Evolutionary conservation across 1,140 invertebrate species (phyloP), one percentile per base, ranked within the genome.

Genomic region (Metaphire vulgaris): DNA sequence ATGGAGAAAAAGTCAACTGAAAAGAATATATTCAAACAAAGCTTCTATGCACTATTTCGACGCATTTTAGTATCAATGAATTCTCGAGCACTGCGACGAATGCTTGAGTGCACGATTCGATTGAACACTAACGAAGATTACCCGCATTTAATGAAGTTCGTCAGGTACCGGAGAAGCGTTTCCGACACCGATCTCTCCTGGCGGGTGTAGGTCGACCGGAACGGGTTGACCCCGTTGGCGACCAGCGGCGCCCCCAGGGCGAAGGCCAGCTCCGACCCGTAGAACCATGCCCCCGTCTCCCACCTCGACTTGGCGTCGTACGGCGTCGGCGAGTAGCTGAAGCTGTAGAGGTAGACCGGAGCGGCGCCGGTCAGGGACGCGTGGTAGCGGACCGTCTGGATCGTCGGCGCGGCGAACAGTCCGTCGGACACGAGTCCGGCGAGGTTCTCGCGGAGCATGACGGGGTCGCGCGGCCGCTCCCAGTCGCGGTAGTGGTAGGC

Each of bases 61-160:
- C n/a, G n/a, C n/a, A n/a, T n/a, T n/a, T n/a, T n/a, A n/a, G n/a
- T n/a, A n/a, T n/a, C n/a, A n/a, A n/a, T n/a, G n/a, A n/a, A n/a
- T n/a, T n/a, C n/a, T n/a, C n/a, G n/a, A n/a, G n/a, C n/a, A n/a
- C n/a, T n/a, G n/a, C n/a, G n/a, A n/a, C n/a, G n/a, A n/a, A n/a
- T n/a, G n/a, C n/a, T n/a, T n/a, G n/a, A n/a, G n/a, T n/a, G n/a
- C n/a, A n/a, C n/a, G n/a, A n/a, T n/a, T n/a, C n/a, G n/a, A n/a
- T n/a, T n/a, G n/a, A n/a, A n/a, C n/a, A n/a, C n/a, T n/a, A n/a
- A n/a, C n/a, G n/a, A n/a, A n/a, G n/a, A n/a, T 91, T 88, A 98
- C 96, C 97, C 97, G n/a, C 92, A 93, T 84, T 93, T 92, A 21
- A 94, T 94, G 85, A 99, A 99, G 88, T 98, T 99, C n/a, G 93